Evolutionary conservation across 2,797 vertebrate species (phyloP), one percentile per base, ranked within the genome.

Genomic region (Cryptoblepharus egeriae): DNA sequence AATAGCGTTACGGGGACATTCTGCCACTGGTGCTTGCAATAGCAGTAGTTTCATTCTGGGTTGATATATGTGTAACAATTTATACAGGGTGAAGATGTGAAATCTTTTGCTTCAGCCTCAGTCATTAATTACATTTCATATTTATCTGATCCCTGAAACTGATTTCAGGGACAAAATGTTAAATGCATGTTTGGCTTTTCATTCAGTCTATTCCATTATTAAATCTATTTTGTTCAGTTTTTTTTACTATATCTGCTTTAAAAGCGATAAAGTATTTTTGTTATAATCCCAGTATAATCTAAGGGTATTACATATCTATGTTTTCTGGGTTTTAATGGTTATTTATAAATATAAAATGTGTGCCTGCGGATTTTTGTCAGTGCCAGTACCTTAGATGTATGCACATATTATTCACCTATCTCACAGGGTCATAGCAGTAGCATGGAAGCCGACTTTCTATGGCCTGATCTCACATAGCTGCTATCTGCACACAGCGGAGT

Each of bases 141-240:
- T 78, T 52, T 74, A 57, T 68, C 10, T 42, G 32, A 30, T 77
- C 70, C 7, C 55, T 78, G 26, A 73, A 79, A 26, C 42, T 68
- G 37, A 63, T 39, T 57, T 22, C 20, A 81, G 57, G 28, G 69
- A 81, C 55, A 73, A 78, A 77, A 74, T 60, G 39, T 39, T 74
- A 39, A 75, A 30, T 30, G 57, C 45, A 52, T 8, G 16, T 68
- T 84, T 84, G 61, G 52, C 37, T 78, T 79, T 84, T 67, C 70
- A 74, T 37, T 3, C 72, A 75, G 24, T 13, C 75, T 65, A 30
- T 52, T 42, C 28, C 39, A 63, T 13, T 64, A 32, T 61, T 60
- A 73, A 64, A 65, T 79, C 16, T 32, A 22, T 73, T 37, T 58
- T 26, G 71, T 49, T 39, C 73, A 65, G 61, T 78, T 84, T 37